A percentile compares a stretch with the other conserved stretches of the same genome.
Conservation (phyloP, 1,140 invertebrate species). For the Oncopeltus fasciatus region DNA sequence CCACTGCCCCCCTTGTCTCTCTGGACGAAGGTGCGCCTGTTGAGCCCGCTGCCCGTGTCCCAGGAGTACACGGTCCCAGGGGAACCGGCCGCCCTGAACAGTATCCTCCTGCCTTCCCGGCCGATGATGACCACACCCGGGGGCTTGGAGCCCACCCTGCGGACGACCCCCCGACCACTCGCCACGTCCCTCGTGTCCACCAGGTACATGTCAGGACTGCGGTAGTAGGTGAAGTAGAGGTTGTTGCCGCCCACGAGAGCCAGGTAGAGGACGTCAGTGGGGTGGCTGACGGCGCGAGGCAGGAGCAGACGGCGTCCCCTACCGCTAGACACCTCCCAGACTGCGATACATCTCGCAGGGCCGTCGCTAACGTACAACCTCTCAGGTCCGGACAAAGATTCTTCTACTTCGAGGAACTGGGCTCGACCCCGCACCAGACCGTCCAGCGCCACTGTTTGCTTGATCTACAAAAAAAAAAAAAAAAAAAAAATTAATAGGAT, state of each 20-base stretch:
- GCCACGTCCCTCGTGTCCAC: constrained; percentile 39
- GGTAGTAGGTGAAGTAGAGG: constrained; percentile 42
- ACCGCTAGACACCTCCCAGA: constrained; percentile 40
- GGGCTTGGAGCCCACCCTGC: constrained; percentile 35
- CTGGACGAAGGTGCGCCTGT: constrained; percentile 22
- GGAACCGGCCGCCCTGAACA: constrained; percentile 34
- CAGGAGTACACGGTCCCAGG: constrained; percentile 33
- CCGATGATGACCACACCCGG: constrained; percentile 34
- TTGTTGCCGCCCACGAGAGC: constrained; percentile 34
- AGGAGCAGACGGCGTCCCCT: constrained; percentile 28
- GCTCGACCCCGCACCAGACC: constrained; percentile 28
- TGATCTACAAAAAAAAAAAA: neutral
- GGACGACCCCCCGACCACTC: constrained; percentile 1
- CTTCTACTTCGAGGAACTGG: constrained; percentile 45
- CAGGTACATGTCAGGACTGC: constrained; percentile 36
- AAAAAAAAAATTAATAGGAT: neutral
- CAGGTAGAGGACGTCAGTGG: constrained; percentile 42
- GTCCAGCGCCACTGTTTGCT: neutral
- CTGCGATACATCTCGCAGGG: constrained; percentile 40
- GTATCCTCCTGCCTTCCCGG: constrained; percentile 34
- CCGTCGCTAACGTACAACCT: constrained; percentile 42
- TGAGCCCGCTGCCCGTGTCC: constrained; percentile 29
- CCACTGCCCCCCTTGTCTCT: neutral
- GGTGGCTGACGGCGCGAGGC: constrained; percentile 28
- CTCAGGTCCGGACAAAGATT: constrained; percentile 32